Evolutionary conservation across 2,113 vertebrate genomes (phyloP), one percentile per base, ranked within the genome.

Genomic region (Ornithorhynchus anatinus): DNA sequence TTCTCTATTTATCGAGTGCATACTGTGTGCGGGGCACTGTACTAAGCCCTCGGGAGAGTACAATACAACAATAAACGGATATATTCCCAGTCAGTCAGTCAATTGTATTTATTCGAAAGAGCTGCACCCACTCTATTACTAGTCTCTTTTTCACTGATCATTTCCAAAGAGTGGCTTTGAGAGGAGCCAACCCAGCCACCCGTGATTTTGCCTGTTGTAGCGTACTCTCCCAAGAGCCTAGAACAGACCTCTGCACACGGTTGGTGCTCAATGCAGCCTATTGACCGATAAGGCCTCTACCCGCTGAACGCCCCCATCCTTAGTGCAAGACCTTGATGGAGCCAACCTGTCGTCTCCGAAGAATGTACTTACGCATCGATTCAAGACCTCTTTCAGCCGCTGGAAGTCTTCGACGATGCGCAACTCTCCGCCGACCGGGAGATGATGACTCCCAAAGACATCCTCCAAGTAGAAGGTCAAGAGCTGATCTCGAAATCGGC

Each of bases 381-480:
- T 87, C 72, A 90, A 27, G 29, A 76, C 84, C 8, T 53, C 64
- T 77, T 80, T 77, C 29, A 94, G 73, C 32, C 75, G 84, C 10
- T 75, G 50, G 66, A 94, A 92, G 47, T 84, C 87, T 66, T 63
- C 82, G 42, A 86, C 70, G 52, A 94, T 13, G 8, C 53, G 53
- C 32, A 50, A n/a, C 54, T 81, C 62, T 25, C 69, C 84, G 38
- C 52, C 75, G 10, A 48, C 72, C 56, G 36, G 40, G 23, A 67
- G 33, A 14, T 52, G 56, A 25, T 81, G 76, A 38, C 52, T 64
- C n/a, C 70, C 79, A 72, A 94, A 92, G 63, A 94, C 84, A 4
- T 91, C 72, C 65, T 91, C 82, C 35, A 82, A 7, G 4, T 94
- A 94, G 72, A 95, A 93, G 25, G 88, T 92, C 27, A 92, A 81